Evolutionary conservation across 2,113 vertebrate genomes (phyloP), one percentile per base, ranked within the genome.

Genomic region (Mionectes macconnelli): DNA sequence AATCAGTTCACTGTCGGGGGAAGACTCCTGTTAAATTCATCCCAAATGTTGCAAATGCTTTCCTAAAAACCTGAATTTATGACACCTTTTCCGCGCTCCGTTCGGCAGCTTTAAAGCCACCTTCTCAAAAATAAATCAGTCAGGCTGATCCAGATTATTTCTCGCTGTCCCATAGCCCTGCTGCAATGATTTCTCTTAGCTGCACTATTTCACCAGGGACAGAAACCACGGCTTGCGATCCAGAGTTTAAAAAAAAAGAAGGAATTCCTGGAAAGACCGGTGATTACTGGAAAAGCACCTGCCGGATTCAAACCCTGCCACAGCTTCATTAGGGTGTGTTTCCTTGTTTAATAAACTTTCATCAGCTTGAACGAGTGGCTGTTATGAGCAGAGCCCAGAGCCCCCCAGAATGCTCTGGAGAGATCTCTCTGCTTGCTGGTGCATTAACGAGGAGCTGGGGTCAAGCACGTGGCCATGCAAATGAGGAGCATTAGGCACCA

Each of bases 391-490:
- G 95, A 97, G 94, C 95, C 98, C 98, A 98, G 97, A 98, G 96
- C 75, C 94, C 84, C 96, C 93, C 94, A 97, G 97, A 97, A 97
- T 82, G 67, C 97, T 97, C 96, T 8, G 53, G 96, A 98, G 98
- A 97, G 97, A 73, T 92, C 95, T 96, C 92, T 73, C 25, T 66
- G 97, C 95, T 89, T 85, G 72, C 76, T 93, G 96, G 96, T 95
- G 96, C 97, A 97, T 96, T 96, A 93, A 94, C 93, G 45, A 90
- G 79, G 94, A 82, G 91, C 84, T 76, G 64, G 95, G 98, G 98
- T 99, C 98, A 99, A 99, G 98, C 97, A 96, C 4, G 68, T 94
- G 96, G 96, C 96, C 94, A 98, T 97, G 98, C 97, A 99, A 98
- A 99, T 95, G 92, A 98, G 97, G 94, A 47, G 68, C 82, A 97